phyloP scores from a whole-genome alignment of 2,888 invertebrate species.

The Geophilus truncorum region DNA sequence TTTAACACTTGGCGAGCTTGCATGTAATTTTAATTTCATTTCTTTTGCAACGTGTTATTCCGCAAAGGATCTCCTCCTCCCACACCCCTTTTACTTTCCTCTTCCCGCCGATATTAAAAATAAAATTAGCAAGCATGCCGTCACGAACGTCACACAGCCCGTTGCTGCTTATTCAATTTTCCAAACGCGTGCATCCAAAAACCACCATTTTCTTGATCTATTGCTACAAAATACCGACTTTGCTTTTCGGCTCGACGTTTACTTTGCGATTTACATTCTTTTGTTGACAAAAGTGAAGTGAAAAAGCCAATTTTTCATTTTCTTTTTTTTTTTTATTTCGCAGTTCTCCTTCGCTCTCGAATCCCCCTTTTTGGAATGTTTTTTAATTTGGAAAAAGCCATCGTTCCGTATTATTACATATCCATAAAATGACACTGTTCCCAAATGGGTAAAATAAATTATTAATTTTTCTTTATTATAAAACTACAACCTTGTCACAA shows the following conservation, averaged over 20 bases:
- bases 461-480: no score
- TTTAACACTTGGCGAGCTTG: conserved; percentile 5
- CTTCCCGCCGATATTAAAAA: conserved; percentile 18
- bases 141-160: conserved; percentile 20
- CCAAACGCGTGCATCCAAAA: conserved; percentile 25
- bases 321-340: not conserved
- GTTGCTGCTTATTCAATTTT: conserved; percentile 27
- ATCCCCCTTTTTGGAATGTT: no score
- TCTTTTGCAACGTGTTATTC: conserved; percentile 27
- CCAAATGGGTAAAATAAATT: no score
- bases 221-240: conserved; percentile 25
- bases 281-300: not conserved
- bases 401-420: no score
- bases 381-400: no score
- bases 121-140: conserved; percentile 25
- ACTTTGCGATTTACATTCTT: conserved; percentile 11
- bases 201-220: not conserved
- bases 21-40: conserved; percentile 27
- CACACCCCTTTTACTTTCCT: not conserved
- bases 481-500: no score
- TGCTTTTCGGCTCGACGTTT: not conserved
- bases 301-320: not conserved
- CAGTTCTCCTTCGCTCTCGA: no score
- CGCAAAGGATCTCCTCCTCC: not conserved
- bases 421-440: not conserved